phyloP scores from a whole-genome alignment of 1,140 invertebrate genomes.

The Neuroterus valhalla region DNA sequence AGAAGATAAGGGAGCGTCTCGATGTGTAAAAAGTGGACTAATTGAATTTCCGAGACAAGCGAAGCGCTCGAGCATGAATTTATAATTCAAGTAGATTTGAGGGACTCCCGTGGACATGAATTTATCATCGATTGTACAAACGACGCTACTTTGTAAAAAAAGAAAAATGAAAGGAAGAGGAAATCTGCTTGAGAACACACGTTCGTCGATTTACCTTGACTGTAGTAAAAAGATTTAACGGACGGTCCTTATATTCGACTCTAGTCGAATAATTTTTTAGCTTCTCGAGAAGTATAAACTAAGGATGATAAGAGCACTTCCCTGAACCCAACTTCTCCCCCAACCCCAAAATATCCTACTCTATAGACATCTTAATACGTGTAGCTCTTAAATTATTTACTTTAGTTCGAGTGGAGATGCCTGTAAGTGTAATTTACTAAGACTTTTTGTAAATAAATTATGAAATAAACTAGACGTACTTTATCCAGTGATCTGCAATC shows the following conservation, averaged over 20 bases:
- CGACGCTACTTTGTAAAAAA: conserved; percentile 28
- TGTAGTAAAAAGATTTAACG: neutral
- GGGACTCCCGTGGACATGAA: conserved; percentile 5
- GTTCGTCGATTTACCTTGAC: conserved; percentile 13
- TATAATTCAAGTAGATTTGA: conserved; percentile 5
- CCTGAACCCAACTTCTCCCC: conserved; percentile 71
- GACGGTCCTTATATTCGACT: conserved; percentile 25
- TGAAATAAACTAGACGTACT: conserved; percentile 75
- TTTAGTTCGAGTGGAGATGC: conserved; percentile 75
- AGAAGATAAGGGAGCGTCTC: neutral
- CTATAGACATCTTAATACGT: conserved; percentile 75
- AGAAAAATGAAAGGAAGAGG: neutral
- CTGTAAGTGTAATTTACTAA: conserved; percentile 76
- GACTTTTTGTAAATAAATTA: conserved; percentile 76
- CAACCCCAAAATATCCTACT: conserved; percentile 73
- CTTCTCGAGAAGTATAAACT: conserved; percentile 18
- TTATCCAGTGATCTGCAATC: conserved; percentile 66
- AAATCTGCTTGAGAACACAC: neutral
- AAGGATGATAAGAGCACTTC: conserved; percentile 43
- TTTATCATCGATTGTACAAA: conserved; percentile 27
- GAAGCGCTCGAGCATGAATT: neutral
- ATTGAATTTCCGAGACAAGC: conserved; percentile 10
- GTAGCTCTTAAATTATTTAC: conserved; percentile 75
- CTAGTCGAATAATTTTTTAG: conserved; percentile 16
- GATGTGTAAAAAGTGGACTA: conserved; percentile 27